Evolutionary conservation across 2,113 vertebrate genomes (phyloP), one percentile per base, ranked within the genome.

Genomic region (Rhodinocichla rosea): DNA sequence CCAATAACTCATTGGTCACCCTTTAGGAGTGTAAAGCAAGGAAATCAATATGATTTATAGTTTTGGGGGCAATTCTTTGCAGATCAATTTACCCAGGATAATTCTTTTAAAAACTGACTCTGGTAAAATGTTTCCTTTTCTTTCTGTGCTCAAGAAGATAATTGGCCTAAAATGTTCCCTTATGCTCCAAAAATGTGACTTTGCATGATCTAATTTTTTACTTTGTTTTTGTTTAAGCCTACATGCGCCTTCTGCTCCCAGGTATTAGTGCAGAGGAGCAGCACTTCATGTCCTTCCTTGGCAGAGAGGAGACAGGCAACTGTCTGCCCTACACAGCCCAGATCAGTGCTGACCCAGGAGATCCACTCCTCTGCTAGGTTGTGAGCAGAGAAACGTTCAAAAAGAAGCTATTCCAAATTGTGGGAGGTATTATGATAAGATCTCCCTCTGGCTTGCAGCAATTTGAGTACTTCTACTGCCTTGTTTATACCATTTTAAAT

Each of bases 111-210:
- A 96, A 94, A 93, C 73, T 81, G 42, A 63, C 59, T 87, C 76
- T 87, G 49, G 69, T 87, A 87, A 96, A 95, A 93, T 87, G 49
- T 82, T 96, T 95, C 96, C 90, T 96, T 96, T 93, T 93, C 83
- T 89, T 94, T 96, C 86, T 71, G 49, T n/a, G 69, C 80, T 87
- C 90, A 76, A 74, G 86, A 89, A 79, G 90, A 57, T 92, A 92
- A 96, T 97, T 90, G 89, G 83, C 76, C 76, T 90, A 96, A 96
- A 96, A 89, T 92, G 93, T 78, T 96, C 94, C 95, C 94, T 86
- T 83, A 90, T 93, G 92, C 33, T 95, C 44, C 44, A 94, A 90
- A 97, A 95, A 90, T 83, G 88, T 91, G 69, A 71, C 68, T 95
- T 92, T 28, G 62, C 37, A 18, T 69, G 83, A 78, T 90, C 57